These are phyloP conservation scores for Opisthograptis luteolata DNA, from an alignment of 2,888 invertebrate genomes.

Conservation along the genomic window DNA sequence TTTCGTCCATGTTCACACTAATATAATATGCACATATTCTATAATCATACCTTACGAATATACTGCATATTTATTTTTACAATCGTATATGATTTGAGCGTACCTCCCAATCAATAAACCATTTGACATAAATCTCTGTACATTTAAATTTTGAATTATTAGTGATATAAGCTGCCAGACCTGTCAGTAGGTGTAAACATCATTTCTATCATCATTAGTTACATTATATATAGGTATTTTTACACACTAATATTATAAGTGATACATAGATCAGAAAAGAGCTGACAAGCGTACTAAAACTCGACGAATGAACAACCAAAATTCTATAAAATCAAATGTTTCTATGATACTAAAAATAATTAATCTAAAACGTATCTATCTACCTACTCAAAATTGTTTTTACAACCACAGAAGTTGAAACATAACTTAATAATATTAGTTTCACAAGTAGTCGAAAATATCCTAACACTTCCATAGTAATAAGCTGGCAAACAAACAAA, in stretches of 20 bases:
- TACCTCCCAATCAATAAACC: conserved; percentile 47
- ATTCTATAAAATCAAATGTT: conserved; percentile 41
- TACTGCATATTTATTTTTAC: conserved; percentile 44
- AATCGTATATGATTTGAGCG: conserved; percentile 62
- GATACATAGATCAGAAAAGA: conserved; percentile 18
- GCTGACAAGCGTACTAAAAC: background rate
- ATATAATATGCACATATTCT: conserved; percentile 49
- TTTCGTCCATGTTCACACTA: conserved; percentile 64
- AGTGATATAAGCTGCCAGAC: conserved; percentile 10
- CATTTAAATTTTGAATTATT: conserved; percentile 39
- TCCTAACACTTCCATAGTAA: conserved; percentile 50
- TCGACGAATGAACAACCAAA: conserved; percentile 33
- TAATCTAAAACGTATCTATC: conserved; percentile 53
- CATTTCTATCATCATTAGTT: conserved; percentile 4
- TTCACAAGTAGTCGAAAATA: conserved; percentile 42
- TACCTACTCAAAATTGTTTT: conserved; percentile 50
- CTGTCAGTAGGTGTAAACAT: conserved; percentile 13
- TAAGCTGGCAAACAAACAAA: conserved; percentile 11
- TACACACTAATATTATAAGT: conserved; percentile 7
- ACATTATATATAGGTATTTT: conserved; percentile 7
- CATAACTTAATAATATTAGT: conserved; percentile 34
- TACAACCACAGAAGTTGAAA: conserved; percentile 63
- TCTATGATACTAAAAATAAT: conserved; percentile 43
- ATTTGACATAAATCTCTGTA: conserved; percentile 58
- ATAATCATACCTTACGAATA: conserved; percentile 47